Base-by-base conservation (phyloP, 2,888 invertebrate genomes). In the Acheta domesticus region DNA sequence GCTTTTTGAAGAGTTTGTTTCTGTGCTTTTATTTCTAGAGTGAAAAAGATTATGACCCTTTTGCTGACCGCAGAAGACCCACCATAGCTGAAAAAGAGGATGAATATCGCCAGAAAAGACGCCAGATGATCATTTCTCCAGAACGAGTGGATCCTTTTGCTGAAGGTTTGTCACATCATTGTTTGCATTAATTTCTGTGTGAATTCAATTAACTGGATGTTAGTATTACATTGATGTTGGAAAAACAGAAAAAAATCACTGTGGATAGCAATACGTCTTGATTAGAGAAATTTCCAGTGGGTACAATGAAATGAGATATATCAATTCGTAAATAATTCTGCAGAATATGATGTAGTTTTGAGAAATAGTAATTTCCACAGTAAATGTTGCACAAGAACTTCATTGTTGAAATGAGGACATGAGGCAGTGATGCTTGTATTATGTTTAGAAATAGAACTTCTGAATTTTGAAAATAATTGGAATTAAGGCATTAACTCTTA, bases 81-180 rank as follows among this genome's bases (percentile, higher is more conserved):
- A 97, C 96, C 20, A 96, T 99, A 86, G 96, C 96, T 1, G 98
- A 99, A 84, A 91, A 97, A 83, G 98, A 99, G 89, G 97, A 98
- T 92, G 98, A 99, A 86, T 99, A 99, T 86, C 91, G 96, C 80
- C 94, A 94, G 84, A 94, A 95, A 84, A 91, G 96, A 83, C 91
- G 96, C 81, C 90, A 94, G 87, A 93, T 96, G 91, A 94, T 94
- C 82, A 97, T 99, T 85, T 99, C 99, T 8, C 99, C 99, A 1
- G 98, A 97, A 86, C 91, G 99, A 85, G 92, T 94, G 83, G 99
- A 99, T 90, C 97, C 97, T 62, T 99, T 99, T 90, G 96, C 97
- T 85, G 97, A 98, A 91, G 98, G 97, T 97, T 90, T 89, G 92
- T 90, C 83, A 16, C 62, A 75, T 62, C 74, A 11, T 80, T 75